Percentiles rank a stretch among this genome's conserved stretches.
Evolutionary conservation across 1,140 invertebrate species (phyloP).

Genomic region (Macrotrachela quadricornifera): DNA sequence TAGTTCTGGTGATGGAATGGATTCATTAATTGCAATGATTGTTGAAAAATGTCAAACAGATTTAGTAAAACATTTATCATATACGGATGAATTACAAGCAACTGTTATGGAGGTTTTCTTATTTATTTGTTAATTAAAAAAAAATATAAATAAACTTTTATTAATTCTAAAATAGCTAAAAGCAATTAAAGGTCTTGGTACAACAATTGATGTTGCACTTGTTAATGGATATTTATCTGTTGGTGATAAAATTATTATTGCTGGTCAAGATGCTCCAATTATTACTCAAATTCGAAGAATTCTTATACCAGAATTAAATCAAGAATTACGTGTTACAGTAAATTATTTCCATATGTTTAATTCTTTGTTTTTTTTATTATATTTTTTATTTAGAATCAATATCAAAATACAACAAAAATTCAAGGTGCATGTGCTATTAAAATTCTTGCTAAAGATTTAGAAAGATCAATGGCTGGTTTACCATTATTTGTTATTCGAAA

Average conservation of each 20-base stretch:
- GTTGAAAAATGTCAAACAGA: conserved; percentile 71
- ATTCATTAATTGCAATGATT: conserved; percentile 76
- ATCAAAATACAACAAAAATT: conserved; percentile 81
- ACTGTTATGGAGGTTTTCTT: conserved; percentile 62
- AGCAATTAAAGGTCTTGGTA: conserved; percentile 82
- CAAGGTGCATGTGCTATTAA: conserved; percentile 91
- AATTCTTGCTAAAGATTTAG: conserved; percentile 78
- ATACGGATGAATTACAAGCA: conserved; percentile 73
- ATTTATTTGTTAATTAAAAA: too few species aligned
- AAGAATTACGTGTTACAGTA: conserved; percentile 81
- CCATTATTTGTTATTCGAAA: conserved; percentile 54
- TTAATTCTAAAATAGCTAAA: conserved; percentile 45
- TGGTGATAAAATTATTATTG: conserved; percentile 76
- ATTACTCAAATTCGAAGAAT: conserved; percentile 86
- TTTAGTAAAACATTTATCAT: conserved; percentile 68
- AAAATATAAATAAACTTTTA: too few species aligned
- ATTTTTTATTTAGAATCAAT: conserved; percentile 48
- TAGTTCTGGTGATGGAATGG: conserved; percentile 88
- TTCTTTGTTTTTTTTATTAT: neutral
- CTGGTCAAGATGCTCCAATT: conserved; percentile 90
- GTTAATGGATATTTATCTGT: conserved; percentile 77
- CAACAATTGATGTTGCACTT: conserved; percentile 91
- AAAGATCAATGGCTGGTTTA: conserved; percentile 76
- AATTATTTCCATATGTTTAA: neutral
- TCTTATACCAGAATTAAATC: conserved; percentile 87